A percentile compares a stretch with the other conserved stretches of the same genome.
Evolutionary conservation across 2,113 vertebrate genomes (phyloP).

Genomic region (Pongo pygmaeus): DNA sequence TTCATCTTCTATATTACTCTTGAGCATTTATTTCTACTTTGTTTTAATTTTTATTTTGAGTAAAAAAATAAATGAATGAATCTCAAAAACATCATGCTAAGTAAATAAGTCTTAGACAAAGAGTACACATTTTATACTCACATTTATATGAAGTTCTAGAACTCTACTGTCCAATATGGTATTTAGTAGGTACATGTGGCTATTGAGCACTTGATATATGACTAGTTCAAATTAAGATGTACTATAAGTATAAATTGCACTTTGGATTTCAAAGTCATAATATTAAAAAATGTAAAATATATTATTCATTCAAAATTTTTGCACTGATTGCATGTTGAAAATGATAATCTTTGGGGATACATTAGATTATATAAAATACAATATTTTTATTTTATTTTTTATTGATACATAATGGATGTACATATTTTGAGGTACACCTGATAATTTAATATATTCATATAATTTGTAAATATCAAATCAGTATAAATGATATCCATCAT

Average conservation of each 20-base stretch:
- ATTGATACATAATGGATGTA: background rate
- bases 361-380: background rate
- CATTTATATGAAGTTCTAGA: conserved; percentile 8
- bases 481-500: background rate
- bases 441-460: background rate
- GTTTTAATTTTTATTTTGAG: background rate
- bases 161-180: background rate
- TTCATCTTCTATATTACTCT: background rate
- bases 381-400: background rate
- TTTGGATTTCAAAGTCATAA: conserved; percentile 1
- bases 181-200: background rate
- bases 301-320: background rate
- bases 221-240: background rate
- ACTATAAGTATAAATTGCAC: background rate
- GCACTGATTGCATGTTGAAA: background rate
- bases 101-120: background rate
- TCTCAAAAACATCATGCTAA: conserved; percentile 14
- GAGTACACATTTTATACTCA: background rate
- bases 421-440: background rate
- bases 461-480: background rate
- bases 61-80: conserved; percentile 1
- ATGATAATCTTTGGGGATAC: background rate
- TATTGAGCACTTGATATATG: background rate
- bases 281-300: background rate
- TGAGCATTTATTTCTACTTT: conserved; percentile 10